Base-by-base conservation (phyloP, 2,113 vertebrate species). In the Eidolon helvum region DNA sequence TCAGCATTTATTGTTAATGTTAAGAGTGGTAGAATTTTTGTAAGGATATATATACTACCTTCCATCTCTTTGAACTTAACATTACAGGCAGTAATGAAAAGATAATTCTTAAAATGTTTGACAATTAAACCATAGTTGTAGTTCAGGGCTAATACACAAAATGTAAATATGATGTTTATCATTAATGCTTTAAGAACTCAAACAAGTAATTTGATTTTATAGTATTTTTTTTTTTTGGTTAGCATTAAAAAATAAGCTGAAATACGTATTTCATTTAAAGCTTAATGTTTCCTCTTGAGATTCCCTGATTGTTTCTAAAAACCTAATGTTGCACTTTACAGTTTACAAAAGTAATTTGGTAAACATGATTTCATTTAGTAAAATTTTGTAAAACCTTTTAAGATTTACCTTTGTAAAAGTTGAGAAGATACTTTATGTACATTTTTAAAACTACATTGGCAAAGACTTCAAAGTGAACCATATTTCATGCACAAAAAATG, bases 181-280 rank as follows among this genome's bases (percentile, higher is more conserved):
- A 33, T 63, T 83, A 75, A 57, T 80, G 18, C 48, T 92, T 82
- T 94, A 96, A 87, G 66, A 86, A 93, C 59, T 74, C 28, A 87
- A 65, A 63, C 33, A 78, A 12, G 43, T 92, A 16, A 55, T 89
- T 93, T 94, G 48, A 55, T 94, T 96, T 83, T 95, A 63, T 63
- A 78, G 11, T 30, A 53, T 53, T 80, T 45, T 35, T 55, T 38
- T 74, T 91, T 82, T 35, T 63, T 69, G 10, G 33, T 84, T 79
- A 77, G 8, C 74, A 15, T 48, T 88, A 90, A 61, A 77, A 77
- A 77, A 57, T 53, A 87, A 43, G 28, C 33, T 55, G 12, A 92
- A 75, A 18, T 78, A 66, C 2, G 12, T n/a, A 10, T 93, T 92
- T 83, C 21, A 79, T 21, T 86, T 77, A 83, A 66, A 82, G 26